Percentiles rank a stretch among this genome's conserved stretches.
phyloP scores from a whole-genome alignment of 2,113 vertebrate species.

The Varanus salvator region DNA sequence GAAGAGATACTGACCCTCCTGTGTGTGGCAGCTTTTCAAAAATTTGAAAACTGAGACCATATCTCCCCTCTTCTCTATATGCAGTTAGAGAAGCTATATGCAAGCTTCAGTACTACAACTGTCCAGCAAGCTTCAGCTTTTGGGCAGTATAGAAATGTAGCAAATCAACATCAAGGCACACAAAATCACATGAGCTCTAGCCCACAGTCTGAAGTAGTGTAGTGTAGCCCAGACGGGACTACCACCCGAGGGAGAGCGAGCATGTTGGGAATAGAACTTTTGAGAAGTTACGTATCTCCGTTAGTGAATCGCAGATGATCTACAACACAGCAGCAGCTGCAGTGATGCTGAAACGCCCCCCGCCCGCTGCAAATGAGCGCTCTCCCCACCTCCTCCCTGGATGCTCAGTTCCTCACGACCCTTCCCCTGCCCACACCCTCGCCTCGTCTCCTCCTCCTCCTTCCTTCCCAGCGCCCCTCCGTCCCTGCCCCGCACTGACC shows the following conservation, averaged over 20 bases:
- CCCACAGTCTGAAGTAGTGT: background rate
- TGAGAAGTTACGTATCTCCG: background rate
- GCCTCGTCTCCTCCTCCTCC: background rate
- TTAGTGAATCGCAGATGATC: background rate
- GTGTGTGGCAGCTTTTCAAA: too few species aligned
- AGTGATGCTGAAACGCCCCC: background rate
- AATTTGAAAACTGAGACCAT: too few species aligned
- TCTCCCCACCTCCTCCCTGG: background rate
- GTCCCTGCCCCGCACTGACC: conserved; percentile 88
- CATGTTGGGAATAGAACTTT: background rate
- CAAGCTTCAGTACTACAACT: background rate
- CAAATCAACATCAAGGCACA: background rate
- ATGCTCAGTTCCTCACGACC: background rate
- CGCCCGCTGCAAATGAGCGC: background rate
- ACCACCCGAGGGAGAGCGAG: background rate
- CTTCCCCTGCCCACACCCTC: background rate
- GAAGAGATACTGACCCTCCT: too few species aligned
- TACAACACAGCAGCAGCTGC: background rate
- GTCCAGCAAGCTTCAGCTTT: too few species aligned
- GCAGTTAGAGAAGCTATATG: too few species aligned
- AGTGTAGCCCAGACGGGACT: background rate
- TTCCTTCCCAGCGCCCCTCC: background rate
- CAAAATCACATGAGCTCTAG: background rate
- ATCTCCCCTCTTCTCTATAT: background rate
- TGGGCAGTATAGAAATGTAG: too few species aligned